A percentile compares a stretch with the other conserved stretches of the same genome.
Evolutionary conservation across 2,797 vertebrate genomes (phyloP).

Genomic region (Martes flavigula): DNA sequence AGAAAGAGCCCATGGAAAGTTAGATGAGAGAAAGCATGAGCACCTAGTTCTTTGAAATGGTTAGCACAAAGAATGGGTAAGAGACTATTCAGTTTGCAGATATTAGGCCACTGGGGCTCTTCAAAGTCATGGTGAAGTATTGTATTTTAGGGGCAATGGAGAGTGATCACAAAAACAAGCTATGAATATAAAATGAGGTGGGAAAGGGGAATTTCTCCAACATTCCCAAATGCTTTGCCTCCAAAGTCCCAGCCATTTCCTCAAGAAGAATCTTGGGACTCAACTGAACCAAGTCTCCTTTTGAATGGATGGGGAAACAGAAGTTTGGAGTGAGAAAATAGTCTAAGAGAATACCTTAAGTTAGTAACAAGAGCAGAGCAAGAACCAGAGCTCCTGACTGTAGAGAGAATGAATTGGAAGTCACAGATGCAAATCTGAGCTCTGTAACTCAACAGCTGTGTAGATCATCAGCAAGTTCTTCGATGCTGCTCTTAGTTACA

Average conservation of each 20-base stretch:
- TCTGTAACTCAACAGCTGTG: neutral
- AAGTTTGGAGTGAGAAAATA: neutral
- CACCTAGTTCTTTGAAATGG: neutral
- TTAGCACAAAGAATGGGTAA: neutral
- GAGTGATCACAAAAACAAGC: constrained; percentile 4
- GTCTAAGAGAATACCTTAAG: neutral
- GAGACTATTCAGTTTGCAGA: neutral
- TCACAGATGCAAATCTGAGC: neutral
- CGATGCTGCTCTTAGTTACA: neutral
- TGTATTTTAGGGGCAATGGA: neutral
- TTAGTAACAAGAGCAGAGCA: neutral
- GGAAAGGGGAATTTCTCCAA: neutral
- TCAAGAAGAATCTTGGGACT: neutral
- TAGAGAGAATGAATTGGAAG: neutral
- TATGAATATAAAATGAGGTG: neutral
- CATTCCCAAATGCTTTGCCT: neutral
- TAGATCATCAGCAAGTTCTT: neutral
- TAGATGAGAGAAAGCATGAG: neutral
- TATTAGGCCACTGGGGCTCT: neutral
- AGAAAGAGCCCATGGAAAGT: neutral
- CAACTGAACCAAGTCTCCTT: neutral
- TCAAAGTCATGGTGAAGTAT: neutral
- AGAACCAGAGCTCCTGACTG: neutral
- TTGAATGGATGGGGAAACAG: neutral
- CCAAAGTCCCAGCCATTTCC: neutral